Conservation (phyloP, 2,113 vertebrate genomes). For the Hipposideros armiger region DNA sequence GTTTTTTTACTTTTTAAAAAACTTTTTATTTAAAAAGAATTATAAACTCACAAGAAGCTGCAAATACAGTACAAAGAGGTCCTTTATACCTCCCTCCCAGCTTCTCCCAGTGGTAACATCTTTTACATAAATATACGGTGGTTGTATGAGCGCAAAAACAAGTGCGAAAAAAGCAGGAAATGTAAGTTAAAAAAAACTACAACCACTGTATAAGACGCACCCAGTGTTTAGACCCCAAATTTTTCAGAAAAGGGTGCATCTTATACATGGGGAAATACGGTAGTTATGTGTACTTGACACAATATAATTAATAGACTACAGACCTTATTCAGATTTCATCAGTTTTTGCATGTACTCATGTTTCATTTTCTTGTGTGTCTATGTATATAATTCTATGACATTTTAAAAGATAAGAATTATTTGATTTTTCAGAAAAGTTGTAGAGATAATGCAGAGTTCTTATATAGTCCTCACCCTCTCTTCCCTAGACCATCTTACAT, state of each 20-base stretch:
- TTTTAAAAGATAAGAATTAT: neutral
- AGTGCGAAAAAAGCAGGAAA: no score
- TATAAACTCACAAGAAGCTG: neutral
- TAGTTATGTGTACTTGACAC: neutral
- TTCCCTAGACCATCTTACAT: neutral
- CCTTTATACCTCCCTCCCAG: neutral
- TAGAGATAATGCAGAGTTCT: neutral
- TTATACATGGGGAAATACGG: no score
- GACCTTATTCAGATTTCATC: neutral
- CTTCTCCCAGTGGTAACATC: neutral
- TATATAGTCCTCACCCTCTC: neutral
- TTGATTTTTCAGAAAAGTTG: conserved; percentile 31
- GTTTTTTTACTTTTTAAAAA: neutral
- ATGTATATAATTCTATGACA: neutral
- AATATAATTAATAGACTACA: neutral
- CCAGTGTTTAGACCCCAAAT: no score
- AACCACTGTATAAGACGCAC: no score
- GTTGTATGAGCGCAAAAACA: neutral
- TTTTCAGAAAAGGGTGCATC: no score
- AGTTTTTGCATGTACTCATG: neutral
- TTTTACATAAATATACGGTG: neutral
- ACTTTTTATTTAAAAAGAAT: neutral
- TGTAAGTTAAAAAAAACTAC: no score
- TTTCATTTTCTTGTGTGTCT: conserved; percentile 40
- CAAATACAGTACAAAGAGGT: neutral